phyloP scores from a whole-genome alignment of 2,113 vertebrate species.

The Thunnus thynnus region DNA sequence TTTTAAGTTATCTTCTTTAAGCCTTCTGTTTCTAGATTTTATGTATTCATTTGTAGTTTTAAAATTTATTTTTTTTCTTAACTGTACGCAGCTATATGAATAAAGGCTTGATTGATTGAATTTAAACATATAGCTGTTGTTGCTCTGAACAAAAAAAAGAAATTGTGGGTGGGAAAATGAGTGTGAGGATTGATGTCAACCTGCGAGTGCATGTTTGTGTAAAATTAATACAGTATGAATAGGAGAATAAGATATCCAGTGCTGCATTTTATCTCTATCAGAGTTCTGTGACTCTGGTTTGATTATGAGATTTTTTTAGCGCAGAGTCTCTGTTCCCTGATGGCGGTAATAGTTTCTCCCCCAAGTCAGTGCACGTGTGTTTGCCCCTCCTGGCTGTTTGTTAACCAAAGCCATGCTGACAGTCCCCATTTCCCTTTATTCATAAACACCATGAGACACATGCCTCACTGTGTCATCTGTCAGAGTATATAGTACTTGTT shows the following conservation, averaged over 20 bases:
- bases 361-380: conserved; percentile 28
- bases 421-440: conserved; percentile 19
- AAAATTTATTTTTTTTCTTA: neutral
- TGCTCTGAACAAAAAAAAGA: conserved; percentile 3
- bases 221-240: conserved; percentile 14
- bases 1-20: neutral
- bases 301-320: neutral
- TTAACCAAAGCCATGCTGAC: conserved; percentile 62
- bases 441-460: conserved; percentile 26
- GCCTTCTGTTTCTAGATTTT: neutral
- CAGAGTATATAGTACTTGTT: conserved; percentile 23
- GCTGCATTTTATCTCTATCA: conserved; percentile 21
- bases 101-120: neutral
- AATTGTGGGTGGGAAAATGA: conserved; percentile 34
- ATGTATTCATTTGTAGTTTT: neutral
- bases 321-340: conserved; percentile 23
- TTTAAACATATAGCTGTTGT: conserved; percentile 1
- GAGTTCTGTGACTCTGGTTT: conserved; percentile 6
- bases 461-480: conserved; percentile 54
- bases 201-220: conserved; percentile 1
- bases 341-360: conserved; percentile 31
- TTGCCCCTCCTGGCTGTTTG: conserved; percentile 50
- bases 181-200: conserved; percentile 14
- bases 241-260: conserved; percentile 1
- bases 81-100: neutral